Percentiles rank a stretch among this genome's conserved stretches.
These are phyloP conservation scores for Brachionus paranguensis DNA, from an alignment of 1,140 invertebrate species.

Conservation along the genomic window DNA sequence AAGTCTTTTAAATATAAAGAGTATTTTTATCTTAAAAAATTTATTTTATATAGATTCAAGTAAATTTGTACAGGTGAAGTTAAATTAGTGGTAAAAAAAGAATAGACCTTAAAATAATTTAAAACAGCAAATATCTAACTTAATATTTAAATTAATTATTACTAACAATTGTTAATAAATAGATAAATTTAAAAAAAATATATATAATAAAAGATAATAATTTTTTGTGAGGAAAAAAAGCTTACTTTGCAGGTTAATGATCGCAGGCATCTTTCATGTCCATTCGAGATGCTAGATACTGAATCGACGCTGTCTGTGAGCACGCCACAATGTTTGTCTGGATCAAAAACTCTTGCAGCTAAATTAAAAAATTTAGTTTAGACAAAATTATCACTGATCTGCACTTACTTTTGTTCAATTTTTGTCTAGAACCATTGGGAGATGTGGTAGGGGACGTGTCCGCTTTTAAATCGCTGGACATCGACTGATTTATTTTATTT, in stretches of 20 bases:
- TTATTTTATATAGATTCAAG: too few relatives aligned
- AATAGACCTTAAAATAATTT: too few relatives aligned
- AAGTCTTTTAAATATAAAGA: too few relatives aligned
- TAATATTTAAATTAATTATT: too few relatives aligned
- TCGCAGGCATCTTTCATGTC: constrained; percentile 66
- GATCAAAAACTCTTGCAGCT: constrained; percentile 65
- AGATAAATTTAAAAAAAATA: neutral
- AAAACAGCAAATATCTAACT: too few relatives aligned
- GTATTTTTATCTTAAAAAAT: too few relatives aligned
- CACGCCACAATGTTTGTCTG: constrained; percentile 74
- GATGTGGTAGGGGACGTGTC: neutral
- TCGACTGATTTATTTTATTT: neutral
- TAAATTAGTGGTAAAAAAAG: too few relatives aligned
- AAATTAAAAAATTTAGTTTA: constrained; percentile 45
- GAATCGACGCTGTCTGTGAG: constrained; percentile 60
- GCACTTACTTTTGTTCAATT: neutral
- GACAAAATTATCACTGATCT: too few relatives aligned
- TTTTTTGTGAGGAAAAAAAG: constrained; percentile 43
- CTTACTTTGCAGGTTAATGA: constrained; percentile 69
- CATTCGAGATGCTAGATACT: neutral
- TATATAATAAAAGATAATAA: neutral
- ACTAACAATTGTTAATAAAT: too few relatives aligned
- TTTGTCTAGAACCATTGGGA: neutral
- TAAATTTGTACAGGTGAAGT: too few relatives aligned
- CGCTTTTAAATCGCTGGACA: neutral